Percentiles rank a stretch among this genome's conserved stretches.
phyloP scores from a whole-genome alignment of 2,888 invertebrate genomes.

The Chalcis sispes region DNA sequence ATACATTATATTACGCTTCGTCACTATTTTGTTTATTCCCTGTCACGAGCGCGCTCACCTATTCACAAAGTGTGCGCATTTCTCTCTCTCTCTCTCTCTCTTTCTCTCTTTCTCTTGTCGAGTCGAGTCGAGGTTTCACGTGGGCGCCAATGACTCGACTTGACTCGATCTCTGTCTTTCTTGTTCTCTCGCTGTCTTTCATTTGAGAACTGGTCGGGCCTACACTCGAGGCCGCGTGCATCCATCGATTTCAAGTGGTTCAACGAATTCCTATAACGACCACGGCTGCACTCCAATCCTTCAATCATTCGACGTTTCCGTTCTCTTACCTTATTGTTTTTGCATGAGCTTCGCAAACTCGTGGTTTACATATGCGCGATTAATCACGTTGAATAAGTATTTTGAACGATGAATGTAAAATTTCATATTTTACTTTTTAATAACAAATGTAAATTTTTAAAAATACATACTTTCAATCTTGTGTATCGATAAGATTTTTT shows the following conservation, averaged over 20 bases:
- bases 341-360: conserved; percentile 10
- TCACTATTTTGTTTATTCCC: conserved; percentile 72
- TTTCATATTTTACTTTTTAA: no score
- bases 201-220: conserved; percentile 56
- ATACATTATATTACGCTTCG: conserved; percentile 64
- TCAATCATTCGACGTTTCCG: conserved; percentile 52
- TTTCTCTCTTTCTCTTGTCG: conserved; percentile 49
- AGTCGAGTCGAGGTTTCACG: conserved; percentile 60
- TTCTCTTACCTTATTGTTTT: conserved; percentile 33
- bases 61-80: conserved; percentile 58
- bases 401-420: no score
- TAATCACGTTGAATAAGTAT: conserved; percentile 17
- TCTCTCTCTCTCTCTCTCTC: conserved; percentile 48
- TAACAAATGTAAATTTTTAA: no score
- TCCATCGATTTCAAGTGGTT: conserved; percentile 62
- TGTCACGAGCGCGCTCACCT: conserved; percentile 65
- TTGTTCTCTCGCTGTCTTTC: conserved; percentile 14
- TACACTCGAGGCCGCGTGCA: conserved; percentile 53
- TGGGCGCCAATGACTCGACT: conserved; percentile 68
- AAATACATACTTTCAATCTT: no score
- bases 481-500: no score
- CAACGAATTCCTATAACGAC: conserved; percentile 55
- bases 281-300: conserved; percentile 46
- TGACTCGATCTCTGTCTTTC: conserved; percentile 42
- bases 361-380: conserved; percentile 2